Evolutionary conservation across 2,797 vertebrate genomes (phyloP).

Genomic region (Sphenopsis melanotis): DNA sequence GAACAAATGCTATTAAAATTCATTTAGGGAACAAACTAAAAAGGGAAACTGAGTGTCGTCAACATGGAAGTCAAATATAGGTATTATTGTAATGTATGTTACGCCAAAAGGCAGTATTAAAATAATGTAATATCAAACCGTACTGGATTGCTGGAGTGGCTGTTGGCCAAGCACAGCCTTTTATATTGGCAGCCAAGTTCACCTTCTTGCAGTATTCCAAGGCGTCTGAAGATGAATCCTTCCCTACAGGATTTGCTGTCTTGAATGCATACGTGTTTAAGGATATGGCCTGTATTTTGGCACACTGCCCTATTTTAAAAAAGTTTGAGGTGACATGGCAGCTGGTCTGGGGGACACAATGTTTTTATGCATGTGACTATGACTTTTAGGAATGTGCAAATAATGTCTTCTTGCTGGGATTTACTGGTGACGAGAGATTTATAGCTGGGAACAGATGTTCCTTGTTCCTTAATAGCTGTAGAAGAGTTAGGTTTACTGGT

Average conservation of each 20-base stretch:
- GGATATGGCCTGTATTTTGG: neutral
- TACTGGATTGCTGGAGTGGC: neutral
- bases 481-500: neutral
- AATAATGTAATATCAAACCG: neutral
- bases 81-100: neutral
- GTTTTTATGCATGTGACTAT: conserved; percentile 1
- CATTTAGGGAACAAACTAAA: neutral
- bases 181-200: neutral
- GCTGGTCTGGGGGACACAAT: neutral
- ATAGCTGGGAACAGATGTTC: conserved; percentile 50
- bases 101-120: neutral
- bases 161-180: neutral
- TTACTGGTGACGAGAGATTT: conserved; percentile 53
- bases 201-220: neutral
- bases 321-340: neutral
- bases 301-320: neutral
- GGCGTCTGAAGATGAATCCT: neutral
- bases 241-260: neutral
- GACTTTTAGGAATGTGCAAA: neutral
- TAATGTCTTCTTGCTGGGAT: conserved; percentile 23
- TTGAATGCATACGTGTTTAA: neutral
- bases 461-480: conserved; percentile 6
- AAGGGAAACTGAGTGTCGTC: neutral
- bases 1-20: neutral
- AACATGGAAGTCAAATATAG: neutral